phyloP scores from a whole-genome alignment of 2,888 invertebrate species.

The Cyrtodaria siliqua region DNA sequence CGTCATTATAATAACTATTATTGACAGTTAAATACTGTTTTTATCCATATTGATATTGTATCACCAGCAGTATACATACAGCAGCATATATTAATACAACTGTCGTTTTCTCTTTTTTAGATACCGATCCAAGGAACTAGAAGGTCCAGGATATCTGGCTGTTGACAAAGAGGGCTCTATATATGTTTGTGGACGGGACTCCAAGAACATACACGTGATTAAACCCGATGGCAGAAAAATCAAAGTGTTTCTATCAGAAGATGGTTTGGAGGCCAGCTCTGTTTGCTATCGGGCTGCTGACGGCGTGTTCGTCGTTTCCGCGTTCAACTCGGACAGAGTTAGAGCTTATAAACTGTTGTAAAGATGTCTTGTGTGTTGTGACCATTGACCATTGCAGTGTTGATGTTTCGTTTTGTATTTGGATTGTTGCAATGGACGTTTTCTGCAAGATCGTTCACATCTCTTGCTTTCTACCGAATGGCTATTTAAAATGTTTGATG shows the following conservation, averaged over 20 bases:
- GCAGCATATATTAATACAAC: slow-evolving; percentile 7
- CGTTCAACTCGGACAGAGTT: slow-evolving; percentile 17
- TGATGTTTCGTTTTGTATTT: too few relatives aligned
- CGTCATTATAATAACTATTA: slow-evolving; percentile 7
- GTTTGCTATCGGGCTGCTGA: slow-evolving; percentile 39
- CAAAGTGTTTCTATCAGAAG: slow-evolving; percentile 30
- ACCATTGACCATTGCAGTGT: too few relatives aligned
- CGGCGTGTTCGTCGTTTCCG: slow-evolving; percentile 36
- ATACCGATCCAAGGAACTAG: slow-evolving; percentile 35
- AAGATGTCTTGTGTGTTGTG: too few relatives aligned
- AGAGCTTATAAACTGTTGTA: slow-evolving; percentile 24
- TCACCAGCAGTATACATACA: slow-evolving; percentile 7
- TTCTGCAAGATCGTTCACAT: too few relatives aligned
- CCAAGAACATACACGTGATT: slow-evolving; percentile 49
- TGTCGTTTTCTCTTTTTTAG: slow-evolving; percentile 19
- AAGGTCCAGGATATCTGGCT: slow-evolving; percentile 40
- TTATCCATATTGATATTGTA: slow-evolving; percentile 11
- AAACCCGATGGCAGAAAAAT: slow-evolving; percentile 47
- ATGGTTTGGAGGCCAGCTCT: slow-evolving; percentile 11
- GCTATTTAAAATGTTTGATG: too few relatives aligned
- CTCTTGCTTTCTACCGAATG: too few relatives aligned
- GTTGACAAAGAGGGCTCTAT: slow-evolving; percentile 52
- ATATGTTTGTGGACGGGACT: slow-evolving; percentile 48
- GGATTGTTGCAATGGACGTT: too few relatives aligned
- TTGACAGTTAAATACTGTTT: slow-evolving; percentile 5